These are phyloP conservation scores for Pterostichus madidus DNA, from an alignment of 2,888 invertebrate genomes.

Conservation along the genomic window DNA sequence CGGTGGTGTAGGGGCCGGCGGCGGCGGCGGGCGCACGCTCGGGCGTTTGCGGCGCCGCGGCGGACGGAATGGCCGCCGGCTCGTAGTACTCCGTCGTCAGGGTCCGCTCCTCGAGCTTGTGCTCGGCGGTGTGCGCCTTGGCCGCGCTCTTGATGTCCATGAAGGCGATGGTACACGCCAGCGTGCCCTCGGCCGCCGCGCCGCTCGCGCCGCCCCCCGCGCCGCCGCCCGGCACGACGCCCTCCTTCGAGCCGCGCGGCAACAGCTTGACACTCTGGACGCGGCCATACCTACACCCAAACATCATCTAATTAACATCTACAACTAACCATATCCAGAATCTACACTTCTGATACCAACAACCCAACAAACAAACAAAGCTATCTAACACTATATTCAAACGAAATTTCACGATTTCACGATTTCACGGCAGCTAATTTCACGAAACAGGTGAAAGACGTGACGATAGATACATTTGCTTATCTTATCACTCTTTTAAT, in stretches of 20 bases:
- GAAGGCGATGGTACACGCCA: constrained; percentile 95
- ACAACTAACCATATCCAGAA: not conserved
- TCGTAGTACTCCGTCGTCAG: constrained; percentile 96
- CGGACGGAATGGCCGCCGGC: constrained; percentile 86
- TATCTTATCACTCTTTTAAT: too few species aligned
- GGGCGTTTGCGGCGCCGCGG: constrained; percentile 71
- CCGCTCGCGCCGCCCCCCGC: constrained; percentile 74
- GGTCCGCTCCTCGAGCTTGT: constrained; percentile 91
- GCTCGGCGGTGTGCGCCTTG: constrained; percentile 94
- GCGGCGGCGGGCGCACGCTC: constrained; percentile 79
- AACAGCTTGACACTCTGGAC: constrained; percentile 97
- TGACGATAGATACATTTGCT: too few species aligned
- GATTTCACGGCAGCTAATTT: too few species aligned
- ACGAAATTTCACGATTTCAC: too few species aligned
- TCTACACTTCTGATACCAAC: not conserved
- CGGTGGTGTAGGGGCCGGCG: constrained; percentile 82
- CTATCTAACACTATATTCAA: too few species aligned
- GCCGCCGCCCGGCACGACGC: constrained; percentile 74
- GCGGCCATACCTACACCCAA: constrained; percentile 92
- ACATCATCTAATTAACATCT: constrained; percentile 31
- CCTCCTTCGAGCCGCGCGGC: constrained; percentile 79
- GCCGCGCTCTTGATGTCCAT: constrained; percentile 98
- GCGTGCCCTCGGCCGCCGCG: constrained; percentile 82
- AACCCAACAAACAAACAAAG: not conserved
- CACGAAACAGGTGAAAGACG: too few species aligned